phyloP scores from a whole-genome alignment of 2,113 vertebrate genomes.

The Silurus asotus region DNA sequence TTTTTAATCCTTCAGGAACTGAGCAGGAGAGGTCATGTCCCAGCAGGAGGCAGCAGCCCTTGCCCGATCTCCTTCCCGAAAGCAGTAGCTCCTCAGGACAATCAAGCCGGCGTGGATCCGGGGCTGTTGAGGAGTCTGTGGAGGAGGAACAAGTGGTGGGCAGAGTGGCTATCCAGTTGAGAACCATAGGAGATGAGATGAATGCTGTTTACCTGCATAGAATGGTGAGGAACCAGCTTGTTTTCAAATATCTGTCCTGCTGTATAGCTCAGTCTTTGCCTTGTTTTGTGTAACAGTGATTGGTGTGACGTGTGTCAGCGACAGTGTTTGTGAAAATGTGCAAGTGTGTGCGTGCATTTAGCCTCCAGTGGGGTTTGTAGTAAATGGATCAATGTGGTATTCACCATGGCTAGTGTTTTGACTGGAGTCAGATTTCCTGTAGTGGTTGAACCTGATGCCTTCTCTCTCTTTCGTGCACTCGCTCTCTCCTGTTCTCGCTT shows the following conservation, averaged over 20 bases:
- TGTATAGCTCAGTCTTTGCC: background rate
- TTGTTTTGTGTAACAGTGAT: conserved; percentile 15
- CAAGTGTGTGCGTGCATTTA: conserved; percentile 7
- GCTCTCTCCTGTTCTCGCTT: conserved; percentile 17
- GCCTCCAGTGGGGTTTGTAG: conserved; percentile 32
- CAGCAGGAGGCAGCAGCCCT: conserved; percentile 41
- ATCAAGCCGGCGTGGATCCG: conserved; percentile 32
- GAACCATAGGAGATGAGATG: conserved; percentile 68
- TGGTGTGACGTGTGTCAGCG: conserved; percentile 7
- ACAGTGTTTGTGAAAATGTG: conserved; percentile 38
- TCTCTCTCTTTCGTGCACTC: background rate
- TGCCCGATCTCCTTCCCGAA: conserved; percentile 59
- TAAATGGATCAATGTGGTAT: conserved; percentile 57
- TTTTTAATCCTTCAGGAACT: conserved; percentile 32
- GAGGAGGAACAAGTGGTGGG: conserved; percentile 56
- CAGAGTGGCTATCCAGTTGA: conserved; percentile 67
- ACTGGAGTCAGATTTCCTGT: conserved; percentile 56
- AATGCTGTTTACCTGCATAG: conserved; percentile 63
- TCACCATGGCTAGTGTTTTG: conserved; percentile 49
- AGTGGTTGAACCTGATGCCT: conserved; percentile 53
- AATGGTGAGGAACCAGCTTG: conserved; percentile 59
- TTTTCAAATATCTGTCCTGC: background rate
- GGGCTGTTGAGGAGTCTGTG: conserved; percentile 21
- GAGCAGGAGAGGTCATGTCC: conserved; percentile 32
- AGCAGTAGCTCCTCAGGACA: conserved; percentile 55